Conservation (phyloP, 2,113 vertebrate species). For the Ranitomeya imitator region DNA sequence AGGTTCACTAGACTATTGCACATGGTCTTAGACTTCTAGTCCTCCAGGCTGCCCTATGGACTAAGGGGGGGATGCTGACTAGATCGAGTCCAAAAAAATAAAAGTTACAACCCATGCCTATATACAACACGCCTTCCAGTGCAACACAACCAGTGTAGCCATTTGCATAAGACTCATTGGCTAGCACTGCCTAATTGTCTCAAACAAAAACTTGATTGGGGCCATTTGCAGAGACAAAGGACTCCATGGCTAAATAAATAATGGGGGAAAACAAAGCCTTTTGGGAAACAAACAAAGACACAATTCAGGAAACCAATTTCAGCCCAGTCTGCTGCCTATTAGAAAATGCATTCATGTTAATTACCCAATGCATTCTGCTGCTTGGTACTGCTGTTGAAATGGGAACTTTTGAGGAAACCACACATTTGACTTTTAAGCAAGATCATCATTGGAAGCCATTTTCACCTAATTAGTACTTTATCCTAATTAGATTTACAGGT, state of each 20-base stretch:
- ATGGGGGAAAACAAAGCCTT: slow-evolving; percentile 90
- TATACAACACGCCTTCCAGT: slow-evolving; percentile 71
- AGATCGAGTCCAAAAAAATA: slow-evolving; percentile 72
- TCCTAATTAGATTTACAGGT: slow-evolving; percentile 90
- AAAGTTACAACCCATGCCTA: slow-evolving; percentile 71
- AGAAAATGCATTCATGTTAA: slow-evolving; percentile 74
- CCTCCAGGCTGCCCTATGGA: slow-evolving; percentile 73
- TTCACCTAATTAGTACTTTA: slow-evolving; percentile 83
- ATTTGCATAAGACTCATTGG: slow-evolving; percentile 89
- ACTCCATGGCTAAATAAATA: slow-evolving; percentile 94
- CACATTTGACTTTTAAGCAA: slow-evolving; percentile 64
- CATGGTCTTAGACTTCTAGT: slow-evolving; percentile 70
- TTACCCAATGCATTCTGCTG: slow-evolving; percentile 76
- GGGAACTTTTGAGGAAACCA: slow-evolving; percentile 66
- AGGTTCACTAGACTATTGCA: slow-evolving; percentile 60
- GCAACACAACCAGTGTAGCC: slow-evolving; percentile 73
- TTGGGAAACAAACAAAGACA: slow-evolving; percentile 84
- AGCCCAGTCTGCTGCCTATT: slow-evolving; percentile 71
- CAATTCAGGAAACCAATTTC: slow-evolving; percentile 83
- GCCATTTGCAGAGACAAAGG: slow-evolving; percentile 97
- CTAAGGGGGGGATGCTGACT: slow-evolving; percentile 70
- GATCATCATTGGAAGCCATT: slow-evolving; percentile 70
- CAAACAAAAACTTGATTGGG: slow-evolving; percentile 91
- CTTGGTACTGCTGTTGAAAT: slow-evolving; percentile 75
- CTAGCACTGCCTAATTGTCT: slow-evolving; percentile 87